phyloP scores from a whole-genome alignment of 1,140 invertebrate genomes.

The Aphis gossypii region DNA sequence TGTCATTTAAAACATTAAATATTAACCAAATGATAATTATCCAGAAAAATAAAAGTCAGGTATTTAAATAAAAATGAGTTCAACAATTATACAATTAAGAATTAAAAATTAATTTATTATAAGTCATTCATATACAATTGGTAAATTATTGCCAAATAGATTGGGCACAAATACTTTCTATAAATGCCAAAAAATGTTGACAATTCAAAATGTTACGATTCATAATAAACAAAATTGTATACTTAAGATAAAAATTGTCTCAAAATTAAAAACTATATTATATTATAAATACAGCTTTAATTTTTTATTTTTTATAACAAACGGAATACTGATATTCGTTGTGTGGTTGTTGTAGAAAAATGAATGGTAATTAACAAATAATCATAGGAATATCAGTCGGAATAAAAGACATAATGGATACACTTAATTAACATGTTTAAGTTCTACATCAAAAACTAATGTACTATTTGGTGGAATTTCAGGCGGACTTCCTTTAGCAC shows the following conservation, averaged over 20 bases:
- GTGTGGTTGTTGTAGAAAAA: not conserved
- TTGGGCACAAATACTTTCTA: not conserved
- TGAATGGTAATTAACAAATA: conserved; percentile 41
- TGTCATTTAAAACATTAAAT: not conserved
- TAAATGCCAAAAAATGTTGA: not conserved
- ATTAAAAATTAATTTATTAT: not conserved
- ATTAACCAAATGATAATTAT: conserved; percentile 9
- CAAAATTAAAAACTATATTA: not conserved
- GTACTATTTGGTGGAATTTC: conserved; percentile 84
- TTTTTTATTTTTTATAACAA: not conserved
- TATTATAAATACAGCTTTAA: not conserved
- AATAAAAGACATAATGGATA: conserved; percentile 43
- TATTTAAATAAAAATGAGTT: not conserved
- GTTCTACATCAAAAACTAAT: conserved; percentile 86
- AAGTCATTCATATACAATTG: not conserved
- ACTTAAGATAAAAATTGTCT: not conserved
- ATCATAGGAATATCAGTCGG: conserved; percentile 51
- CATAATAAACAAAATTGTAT: not conserved
- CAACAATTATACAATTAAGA: not conserved
- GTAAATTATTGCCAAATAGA: not conserved
- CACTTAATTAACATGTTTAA: conserved; percentile 79
- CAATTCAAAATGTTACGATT: not conserved
- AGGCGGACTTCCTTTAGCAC: conserved; percentile 79
- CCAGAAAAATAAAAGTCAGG: not conserved
- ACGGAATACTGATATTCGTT: not conserved